Evolutionary conservation across 2,797 vertebrate genomes (phyloP).

Genomic region (Chelmon rostratus): DNA sequence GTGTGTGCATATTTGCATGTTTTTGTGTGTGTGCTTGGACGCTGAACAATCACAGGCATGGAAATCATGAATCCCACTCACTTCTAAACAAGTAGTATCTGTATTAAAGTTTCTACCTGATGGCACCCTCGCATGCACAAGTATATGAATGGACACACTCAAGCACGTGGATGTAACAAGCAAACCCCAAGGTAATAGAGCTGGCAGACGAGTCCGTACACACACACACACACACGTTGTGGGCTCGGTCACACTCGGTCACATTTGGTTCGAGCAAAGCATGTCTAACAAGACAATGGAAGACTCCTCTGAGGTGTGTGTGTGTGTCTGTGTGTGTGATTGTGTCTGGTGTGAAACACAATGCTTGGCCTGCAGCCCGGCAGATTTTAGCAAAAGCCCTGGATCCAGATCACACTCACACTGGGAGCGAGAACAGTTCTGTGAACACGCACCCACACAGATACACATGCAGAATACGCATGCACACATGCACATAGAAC

Average conservation of each 20-base stretch:
- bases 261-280: slow-evolving; percentile 31
- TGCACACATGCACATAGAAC: slow-evolving; percentile 29
- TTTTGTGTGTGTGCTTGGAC: slow-evolving; percentile 22
- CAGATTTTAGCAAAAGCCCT: slow-evolving; percentile 64
- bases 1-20: background rate
- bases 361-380: slow-evolving; percentile 67
- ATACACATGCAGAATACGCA: slow-evolving; percentile 30
- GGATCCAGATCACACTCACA: slow-evolving; percentile 61
- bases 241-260: background rate
- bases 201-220: background rate
- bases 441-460: slow-evolving; percentile 61
- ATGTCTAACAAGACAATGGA: slow-evolving; percentile 29
- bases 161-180: background rate
- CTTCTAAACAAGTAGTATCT: slow-evolving; percentile 19
- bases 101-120: slow-evolving; percentile 27
- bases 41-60: slow-evolving; percentile 44
- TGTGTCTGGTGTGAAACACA: slow-evolving; percentile 65
- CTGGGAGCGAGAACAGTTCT: slow-evolving; percentile 57
- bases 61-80: slow-evolving; percentile 47
- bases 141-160: slow-evolving; percentile 16
- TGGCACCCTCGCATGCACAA: background rate
- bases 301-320: slow-evolving; percentile 37
- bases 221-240: background rate
- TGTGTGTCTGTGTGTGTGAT: slow-evolving; percentile 27
- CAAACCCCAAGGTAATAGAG: background rate